Evolutionary conservation across 2,888 invertebrate genomes (phyloP).

Genomic region (Notodonta dromedarius): DNA sequence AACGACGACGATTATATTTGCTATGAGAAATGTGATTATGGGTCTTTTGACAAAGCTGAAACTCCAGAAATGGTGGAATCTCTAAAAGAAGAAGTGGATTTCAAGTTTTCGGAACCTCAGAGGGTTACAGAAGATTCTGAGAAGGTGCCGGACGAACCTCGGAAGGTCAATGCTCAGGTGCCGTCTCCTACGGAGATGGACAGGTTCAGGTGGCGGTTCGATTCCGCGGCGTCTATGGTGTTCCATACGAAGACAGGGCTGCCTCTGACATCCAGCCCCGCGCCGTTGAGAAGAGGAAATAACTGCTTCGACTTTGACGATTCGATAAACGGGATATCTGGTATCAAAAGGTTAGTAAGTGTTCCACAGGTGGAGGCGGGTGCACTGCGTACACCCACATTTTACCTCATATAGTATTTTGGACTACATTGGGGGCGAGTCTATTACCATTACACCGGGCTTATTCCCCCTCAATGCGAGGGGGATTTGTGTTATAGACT

Average conservation of each 20-base stretch:
- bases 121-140: constrained; percentile 36
- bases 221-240: constrained; percentile 92
- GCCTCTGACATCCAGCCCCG: constrained; percentile 94
- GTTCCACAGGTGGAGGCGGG: background rate
- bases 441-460: too few relatives aligned
- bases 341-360: constrained; percentile 89
- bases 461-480: too few relatives aligned
- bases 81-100: constrained; percentile 48
- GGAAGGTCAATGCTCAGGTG: constrained; percentile 63
- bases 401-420: too few relatives aligned
- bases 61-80: constrained; percentile 41
- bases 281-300: constrained; percentile 90
- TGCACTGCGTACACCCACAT: too few relatives aligned
- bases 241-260: constrained; percentile 92
- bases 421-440: too few relatives aligned
- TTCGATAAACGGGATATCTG: constrained; percentile 89
- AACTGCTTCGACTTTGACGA: constrained; percentile 94
- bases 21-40: constrained; percentile 77
- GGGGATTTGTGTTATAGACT: too few relatives aligned
- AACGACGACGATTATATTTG: constrained; percentile 68
- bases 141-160: constrained; percentile 12
- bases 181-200: constrained; percentile 89
- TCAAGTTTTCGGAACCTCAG: constrained; percentile 58
- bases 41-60: constrained; percentile 61
- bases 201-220: constrained; percentile 89